Evolutionary conservation across 2,797 vertebrate species (phyloP), one percentile per base, ranked within the genome.

Genomic region (Rhinichthys osculus): DNA sequence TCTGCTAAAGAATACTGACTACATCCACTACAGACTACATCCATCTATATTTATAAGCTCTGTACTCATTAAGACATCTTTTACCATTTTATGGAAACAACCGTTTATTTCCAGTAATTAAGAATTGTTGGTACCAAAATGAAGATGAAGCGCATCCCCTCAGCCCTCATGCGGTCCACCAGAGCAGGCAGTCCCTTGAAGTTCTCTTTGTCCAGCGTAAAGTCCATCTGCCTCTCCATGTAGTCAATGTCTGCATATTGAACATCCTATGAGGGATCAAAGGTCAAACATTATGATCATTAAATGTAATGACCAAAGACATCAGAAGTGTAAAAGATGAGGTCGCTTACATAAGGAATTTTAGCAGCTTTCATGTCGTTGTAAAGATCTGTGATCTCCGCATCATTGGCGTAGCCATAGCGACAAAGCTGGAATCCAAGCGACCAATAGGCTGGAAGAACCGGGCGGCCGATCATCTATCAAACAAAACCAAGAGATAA

Each of bases 341-440:
- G 13, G 52, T 72, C 85, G 92, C 97, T 67, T 97, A 99, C 98
- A 76, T 97, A 96, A 57, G 98, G 97, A 33, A 99, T 97, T 0
- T 2, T 0, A 7, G 97, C 96, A 0, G 11, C 23, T 74, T 69
- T 93, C 98, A 98, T 99, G 0, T 84, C 93, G 0, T 52, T 52
- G 89, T 97, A 98, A 0, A 99, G 23, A 7, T 94, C 2, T 42
- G 69, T 6, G 3, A 99, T 93, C 87, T 99, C 95, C 0, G 27
- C 2, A 84, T 97, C 95, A 4, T 96, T 97, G 33, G 52, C 82
- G 30, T 99, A 99, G 40, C 98, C 98, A 74, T 98, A 99, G 77
- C 97, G 98, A 92, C 97, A 98, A 85, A 99, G 92, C 69, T 99
- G 98, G 93, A 98, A 99, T 87, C 98, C 98, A 87, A 99, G 93